phyloP scores from a whole-genome alignment of 2,113 vertebrate genomes.

The Rhinogobius similis region DNA sequence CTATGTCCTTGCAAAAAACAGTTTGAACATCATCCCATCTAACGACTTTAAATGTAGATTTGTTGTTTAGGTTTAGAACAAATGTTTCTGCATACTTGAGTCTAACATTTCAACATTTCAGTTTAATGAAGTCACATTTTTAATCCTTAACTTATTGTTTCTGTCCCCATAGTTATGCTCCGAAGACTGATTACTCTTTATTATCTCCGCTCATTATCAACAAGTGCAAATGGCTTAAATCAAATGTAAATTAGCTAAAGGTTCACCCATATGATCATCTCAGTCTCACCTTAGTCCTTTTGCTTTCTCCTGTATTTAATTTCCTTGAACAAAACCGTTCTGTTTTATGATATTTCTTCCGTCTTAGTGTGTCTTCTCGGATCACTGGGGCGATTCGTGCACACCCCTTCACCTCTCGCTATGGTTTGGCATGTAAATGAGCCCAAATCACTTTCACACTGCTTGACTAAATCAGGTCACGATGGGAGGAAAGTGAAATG shows the following conservation, averaged over 20 bases:
- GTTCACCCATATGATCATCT: neutral
- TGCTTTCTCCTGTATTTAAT: neutral
- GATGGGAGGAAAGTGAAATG: constrained; percentile 53
- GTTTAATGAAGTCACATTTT: too few species aligned
- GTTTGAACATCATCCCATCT: neutral
- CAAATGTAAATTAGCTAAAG: neutral
- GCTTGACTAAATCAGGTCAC: constrained; percentile 58
- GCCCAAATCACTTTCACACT: constrained; percentile 62
- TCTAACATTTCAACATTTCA: too few species aligned
- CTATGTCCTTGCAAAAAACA: too few species aligned
- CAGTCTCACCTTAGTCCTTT: neutral
- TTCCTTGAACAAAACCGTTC: neutral
- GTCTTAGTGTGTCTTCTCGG: constrained; percentile 15
- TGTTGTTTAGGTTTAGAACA: too few species aligned
- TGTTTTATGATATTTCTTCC: neutral
- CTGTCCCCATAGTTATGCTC: too few species aligned
- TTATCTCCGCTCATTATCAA: neutral
- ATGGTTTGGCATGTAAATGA: constrained; percentile 60
- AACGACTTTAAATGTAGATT: neutral
- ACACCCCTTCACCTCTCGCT: constrained; percentile 44
- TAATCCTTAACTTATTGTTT: too few species aligned
- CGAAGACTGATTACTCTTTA: too few species aligned
- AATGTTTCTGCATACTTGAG: too few species aligned
- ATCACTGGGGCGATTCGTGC: constrained; percentile 37
- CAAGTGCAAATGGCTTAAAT: neutral